Conservation (phyloP, 2,113 vertebrate genomes). For the Columbina picui region DNA sequence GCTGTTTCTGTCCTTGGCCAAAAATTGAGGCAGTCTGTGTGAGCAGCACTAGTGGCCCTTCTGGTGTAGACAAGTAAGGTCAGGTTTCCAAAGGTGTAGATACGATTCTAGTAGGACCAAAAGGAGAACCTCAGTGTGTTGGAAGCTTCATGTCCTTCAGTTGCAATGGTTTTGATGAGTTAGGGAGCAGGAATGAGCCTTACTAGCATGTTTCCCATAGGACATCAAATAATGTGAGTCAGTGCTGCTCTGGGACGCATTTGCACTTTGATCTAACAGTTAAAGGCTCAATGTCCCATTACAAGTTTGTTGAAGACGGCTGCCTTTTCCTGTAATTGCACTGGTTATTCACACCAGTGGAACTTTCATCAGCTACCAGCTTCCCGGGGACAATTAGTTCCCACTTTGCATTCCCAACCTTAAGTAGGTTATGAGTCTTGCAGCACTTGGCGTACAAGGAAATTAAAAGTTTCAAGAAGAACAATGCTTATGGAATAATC, state of each 20-base stretch:
- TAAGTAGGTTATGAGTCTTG: background rate
- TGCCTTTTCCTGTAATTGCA: slow-evolving; percentile 41
- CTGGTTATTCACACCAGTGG: slow-evolving; percentile 27
- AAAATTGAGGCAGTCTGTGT: background rate
- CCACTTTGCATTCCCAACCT: background rate
- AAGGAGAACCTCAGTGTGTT: background rate
- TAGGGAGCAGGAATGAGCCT: slow-evolving; percentile 10
- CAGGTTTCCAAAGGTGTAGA: background rate
- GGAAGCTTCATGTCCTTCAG: background rate
- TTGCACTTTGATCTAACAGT: slow-evolving; percentile 49
- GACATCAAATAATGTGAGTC: slow-evolving; percentile 5
- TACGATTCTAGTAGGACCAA: background rate
- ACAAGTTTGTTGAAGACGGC: background rate
- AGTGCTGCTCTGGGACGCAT: background rate
- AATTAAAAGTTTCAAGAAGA: background rate
- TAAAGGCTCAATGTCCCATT: slow-evolving; percentile 8
- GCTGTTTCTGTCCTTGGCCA: background rate
- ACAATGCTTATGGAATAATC: background rate
- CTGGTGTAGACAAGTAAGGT: background rate
- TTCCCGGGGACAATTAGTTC: slow-evolving; percentile 22
- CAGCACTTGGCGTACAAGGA: background rate
- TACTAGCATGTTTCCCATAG: background rate
- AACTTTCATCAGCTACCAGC: slow-evolving; percentile 1
- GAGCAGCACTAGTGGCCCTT: background rate
- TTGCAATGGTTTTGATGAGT: slow-evolving; percentile 9